A percentile compares a stretch with the other conserved stretches of the same genome.
These are phyloP conservation scores for Leptinotarsa texana DNA, from an alignment of 1,140 invertebrate genomes.

Conservation along the genomic window DNA sequence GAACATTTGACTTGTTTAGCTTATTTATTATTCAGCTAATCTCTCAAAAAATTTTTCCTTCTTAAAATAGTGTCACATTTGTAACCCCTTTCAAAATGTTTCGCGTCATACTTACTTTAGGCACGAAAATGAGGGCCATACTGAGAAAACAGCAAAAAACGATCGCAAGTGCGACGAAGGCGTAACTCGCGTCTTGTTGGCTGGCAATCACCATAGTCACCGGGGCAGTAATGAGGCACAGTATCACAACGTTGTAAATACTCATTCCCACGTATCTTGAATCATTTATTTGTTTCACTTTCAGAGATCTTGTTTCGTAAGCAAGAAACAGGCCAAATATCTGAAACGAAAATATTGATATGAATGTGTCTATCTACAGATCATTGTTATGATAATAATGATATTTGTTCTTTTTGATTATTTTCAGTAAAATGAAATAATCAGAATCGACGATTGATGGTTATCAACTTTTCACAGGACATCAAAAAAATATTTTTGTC, in stretches of 20 bases:
- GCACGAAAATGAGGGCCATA: conserved; percentile 95
- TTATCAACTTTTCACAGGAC: too few relatives aligned
- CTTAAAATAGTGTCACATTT: too few relatives aligned
- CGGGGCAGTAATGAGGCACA: conserved; percentile 95
- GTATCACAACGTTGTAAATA: conserved; percentile 98
- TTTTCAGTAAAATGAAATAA: too few relatives aligned
- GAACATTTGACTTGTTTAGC: too few relatives aligned
- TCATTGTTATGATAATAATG: background rate
- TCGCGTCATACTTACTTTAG: conserved; percentile 71
- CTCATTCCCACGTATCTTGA: conserved; percentile 98
- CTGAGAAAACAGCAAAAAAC: conserved; percentile 96
- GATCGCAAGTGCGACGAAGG: conserved; percentile 92
- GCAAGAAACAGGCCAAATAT: conserved; percentile 96
- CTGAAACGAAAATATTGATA: conserved; percentile 40
- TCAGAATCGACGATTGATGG: too few relatives aligned
- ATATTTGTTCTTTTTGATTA: too few relatives aligned
- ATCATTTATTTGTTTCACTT: conserved; percentile 92
- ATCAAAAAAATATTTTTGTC: too few relatives aligned
- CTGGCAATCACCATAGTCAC: conserved; percentile 95
- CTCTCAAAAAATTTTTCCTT: too few relatives aligned
- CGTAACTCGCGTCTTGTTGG: conserved; percentile 96
- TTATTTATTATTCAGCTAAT: too few relatives aligned
- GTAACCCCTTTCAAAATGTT: too few relatives aligned
- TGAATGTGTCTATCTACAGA: background rate
- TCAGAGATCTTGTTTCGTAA: conserved; percentile 96